phyloP scores from a whole-genome alignment of 2,888 invertebrate genomes.

The Tortricodes alternella region DNA sequence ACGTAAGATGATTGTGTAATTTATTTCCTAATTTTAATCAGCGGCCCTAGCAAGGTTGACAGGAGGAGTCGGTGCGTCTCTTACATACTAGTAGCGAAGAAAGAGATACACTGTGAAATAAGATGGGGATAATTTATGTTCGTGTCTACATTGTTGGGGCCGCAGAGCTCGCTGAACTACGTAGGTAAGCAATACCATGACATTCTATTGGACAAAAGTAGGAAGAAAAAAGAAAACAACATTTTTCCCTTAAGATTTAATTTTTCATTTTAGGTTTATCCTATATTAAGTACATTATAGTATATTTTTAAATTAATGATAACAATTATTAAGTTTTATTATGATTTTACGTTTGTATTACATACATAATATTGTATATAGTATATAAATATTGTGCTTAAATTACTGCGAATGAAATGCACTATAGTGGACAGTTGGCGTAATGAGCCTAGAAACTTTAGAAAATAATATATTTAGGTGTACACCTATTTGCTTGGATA shows the following conservation, averaged over 20 bases:
- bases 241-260: constrained; percentile 71
- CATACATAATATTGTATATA: constrained; percentile 52
- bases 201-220: not conserved
- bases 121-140: too few relatives aligned
- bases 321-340: constrained; percentile 78
- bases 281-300: constrained; percentile 76
- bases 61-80: too few relatives aligned
- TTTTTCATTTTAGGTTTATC: constrained; percentile 74
- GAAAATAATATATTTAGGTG: constrained; percentile 22
- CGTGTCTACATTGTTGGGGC: too few relatives aligned
- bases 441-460: constrained; percentile 47
- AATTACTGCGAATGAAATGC: constrained; percentile 77
- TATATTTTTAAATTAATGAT: constrained; percentile 74
- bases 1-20: too few relatives aligned
- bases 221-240: constrained; percentile 42
- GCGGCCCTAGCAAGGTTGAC: too few relatives aligned
- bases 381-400: constrained; percentile 77
- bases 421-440: constrained; percentile 73
- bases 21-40: too few relatives aligned
- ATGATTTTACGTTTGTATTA: constrained; percentile 61
- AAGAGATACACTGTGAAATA: too few relatives aligned
- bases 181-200: too few relatives aligned
- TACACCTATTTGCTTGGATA: constrained; percentile 15
- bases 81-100: too few relatives aligned
- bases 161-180: too few relatives aligned